Evolutionary conservation across 2,888 invertebrate genomes (phyloP).

Genomic region (Erpobdella octoculata): DNA sequence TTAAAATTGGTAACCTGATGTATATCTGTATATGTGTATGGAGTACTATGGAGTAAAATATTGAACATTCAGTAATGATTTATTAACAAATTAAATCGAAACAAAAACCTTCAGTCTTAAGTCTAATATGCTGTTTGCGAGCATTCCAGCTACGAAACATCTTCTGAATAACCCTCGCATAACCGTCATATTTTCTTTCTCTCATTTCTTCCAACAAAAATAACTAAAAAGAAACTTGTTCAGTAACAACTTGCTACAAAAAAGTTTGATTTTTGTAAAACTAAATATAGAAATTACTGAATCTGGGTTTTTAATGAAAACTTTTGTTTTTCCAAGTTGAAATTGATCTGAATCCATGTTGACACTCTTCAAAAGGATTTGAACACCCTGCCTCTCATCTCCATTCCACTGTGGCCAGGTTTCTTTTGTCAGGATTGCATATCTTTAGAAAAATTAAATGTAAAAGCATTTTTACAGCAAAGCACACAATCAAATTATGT

Average conservation of each 20-base stretch:
- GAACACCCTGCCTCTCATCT: slow-evolving; percentile 57
- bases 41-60: too few relatives aligned
- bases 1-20: too few relatives aligned
- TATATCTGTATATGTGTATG: too few relatives aligned
- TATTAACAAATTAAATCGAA: neutral
- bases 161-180: slow-evolving; percentile 62
- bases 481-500: neutral
- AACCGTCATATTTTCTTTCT: slow-evolving; percentile 62
- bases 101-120: slow-evolving; percentile 57
- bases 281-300: slow-evolving; percentile 48
- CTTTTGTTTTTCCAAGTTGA: slow-evolving; percentile 62
- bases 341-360: slow-evolving; percentile 61
- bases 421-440: slow-evolving; percentile 61
- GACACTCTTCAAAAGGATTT: slow-evolving; percentile 56
- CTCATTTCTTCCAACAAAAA: slow-evolving; percentile 64
- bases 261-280: too few relatives aligned
- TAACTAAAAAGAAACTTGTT: slow-evolving; percentile 52
- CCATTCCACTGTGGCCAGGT: slow-evolving; percentile 61
- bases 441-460: slow-evolving; percentile 51
- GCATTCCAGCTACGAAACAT: slow-evolving; percentile 63
- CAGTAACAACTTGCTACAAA: neutral
- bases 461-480: too few relatives aligned
- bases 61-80: too few relatives aligned
- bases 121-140: slow-evolving; percentile 57
- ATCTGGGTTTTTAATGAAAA: slow-evolving; percentile 62